These are phyloP conservation scores for Rugalucina vietnamica DNA, from an alignment of 2,888 invertebrate species.

Conservation along the genomic window DNA sequence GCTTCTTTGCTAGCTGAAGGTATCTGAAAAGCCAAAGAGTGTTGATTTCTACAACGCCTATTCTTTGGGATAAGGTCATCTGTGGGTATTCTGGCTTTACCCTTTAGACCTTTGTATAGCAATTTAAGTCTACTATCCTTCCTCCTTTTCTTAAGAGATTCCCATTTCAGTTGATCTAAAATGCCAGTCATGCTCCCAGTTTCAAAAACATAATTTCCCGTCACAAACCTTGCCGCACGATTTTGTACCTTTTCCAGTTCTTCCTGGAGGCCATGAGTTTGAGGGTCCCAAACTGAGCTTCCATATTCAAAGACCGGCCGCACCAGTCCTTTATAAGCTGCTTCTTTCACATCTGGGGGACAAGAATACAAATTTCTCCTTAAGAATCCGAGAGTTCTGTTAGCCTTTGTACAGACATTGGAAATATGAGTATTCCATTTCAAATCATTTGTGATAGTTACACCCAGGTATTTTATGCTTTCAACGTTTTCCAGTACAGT, in stretches of 20 bases:
- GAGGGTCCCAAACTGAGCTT: background rate
- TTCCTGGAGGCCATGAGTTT: background rate
- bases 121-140: background rate
- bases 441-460: background rate
- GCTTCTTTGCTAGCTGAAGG: no score
- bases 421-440: background rate
- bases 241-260: background rate
- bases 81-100: background rate
- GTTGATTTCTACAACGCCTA: no score
- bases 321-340: background rate
- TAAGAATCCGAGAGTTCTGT: background rate
- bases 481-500: background rate
- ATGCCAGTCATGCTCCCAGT: background rate
- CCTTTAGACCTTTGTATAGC: background rate
- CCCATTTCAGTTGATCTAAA: background rate
- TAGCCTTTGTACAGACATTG: background rate
- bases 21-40: no score
- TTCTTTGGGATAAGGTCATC: no score
- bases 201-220: background rate
- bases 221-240: background rate
- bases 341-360: background rate
- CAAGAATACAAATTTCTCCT: background rate
- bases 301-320: background rate
- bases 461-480: background rate
- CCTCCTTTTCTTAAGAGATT: background rate